Conservation (phyloP, 2,888 invertebrate genomes). For the Pandemis corylana region DNA sequence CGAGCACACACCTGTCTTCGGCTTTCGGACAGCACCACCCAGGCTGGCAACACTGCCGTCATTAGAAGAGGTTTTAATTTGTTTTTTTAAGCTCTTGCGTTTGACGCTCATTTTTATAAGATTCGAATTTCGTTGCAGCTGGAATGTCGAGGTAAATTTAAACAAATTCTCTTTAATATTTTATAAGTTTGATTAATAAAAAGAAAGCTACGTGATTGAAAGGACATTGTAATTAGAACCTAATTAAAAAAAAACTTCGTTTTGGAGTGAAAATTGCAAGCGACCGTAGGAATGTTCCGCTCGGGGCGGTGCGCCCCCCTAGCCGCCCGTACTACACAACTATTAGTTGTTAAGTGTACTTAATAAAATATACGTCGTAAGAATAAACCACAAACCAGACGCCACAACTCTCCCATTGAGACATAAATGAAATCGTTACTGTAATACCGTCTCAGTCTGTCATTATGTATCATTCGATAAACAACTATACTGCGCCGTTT, state of each 20-base stretch:
- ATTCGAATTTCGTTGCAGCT: too few relatives aligned
- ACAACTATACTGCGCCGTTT: constrained; percentile 43
- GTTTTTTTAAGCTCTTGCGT: neutral
- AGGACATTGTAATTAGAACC: too few relatives aligned
- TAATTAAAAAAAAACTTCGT: too few relatives aligned
- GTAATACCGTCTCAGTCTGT: constrained; percentile 16
- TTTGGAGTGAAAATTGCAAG: too few relatives aligned
- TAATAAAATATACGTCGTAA: neutral
- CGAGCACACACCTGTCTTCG: constrained; percentile 50
- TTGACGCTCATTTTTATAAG: too few relatives aligned
- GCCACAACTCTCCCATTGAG: neutral
- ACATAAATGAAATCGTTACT: constrained; percentile 21
- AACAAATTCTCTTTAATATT: too few relatives aligned
- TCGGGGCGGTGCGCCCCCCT: neutral
- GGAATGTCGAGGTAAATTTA: too few relatives aligned
- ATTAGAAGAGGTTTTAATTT: constrained; percentile 18
- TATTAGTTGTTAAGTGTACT: neutral
- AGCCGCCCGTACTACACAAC: neutral
- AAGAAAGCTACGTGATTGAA: too few relatives aligned
- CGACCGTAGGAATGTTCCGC: too few relatives aligned
- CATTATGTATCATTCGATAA: constrained; percentile 46
- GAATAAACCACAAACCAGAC: neutral
- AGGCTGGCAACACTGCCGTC: constrained; percentile 32
- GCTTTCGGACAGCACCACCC: constrained; percentile 47
- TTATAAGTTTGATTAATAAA: too few relatives aligned